Evolutionary conservation across 1,140 invertebrate genomes (phyloP).

Genomic region (Drosophila sp.): DNA sequence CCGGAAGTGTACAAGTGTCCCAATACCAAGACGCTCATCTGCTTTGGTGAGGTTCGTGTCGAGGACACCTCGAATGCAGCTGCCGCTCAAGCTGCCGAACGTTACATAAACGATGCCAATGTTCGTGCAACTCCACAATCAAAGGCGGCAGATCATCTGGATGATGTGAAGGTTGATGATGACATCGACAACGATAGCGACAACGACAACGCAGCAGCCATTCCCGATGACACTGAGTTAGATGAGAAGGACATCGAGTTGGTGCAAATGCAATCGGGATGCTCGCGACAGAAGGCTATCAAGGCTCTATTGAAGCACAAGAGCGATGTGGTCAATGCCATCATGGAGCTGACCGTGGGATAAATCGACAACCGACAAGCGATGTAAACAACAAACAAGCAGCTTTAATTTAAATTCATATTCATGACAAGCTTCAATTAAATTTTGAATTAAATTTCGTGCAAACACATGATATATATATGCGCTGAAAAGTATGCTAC

Average conservation of each 20-base stretch:
- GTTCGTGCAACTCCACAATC: background rate
- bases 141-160: background rate
- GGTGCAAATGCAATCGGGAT: slow-evolving; percentile 62
- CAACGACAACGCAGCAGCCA: slow-evolving; percentile 13
- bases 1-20: slow-evolving; percentile 58
- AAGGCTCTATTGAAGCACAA: slow-evolving; percentile 57
- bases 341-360: slow-evolving; percentile 62
- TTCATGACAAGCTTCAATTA: background rate
- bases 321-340: slow-evolving; percentile 70
- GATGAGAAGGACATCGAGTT: slow-evolving; percentile 68
- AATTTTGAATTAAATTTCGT: slow-evolving; percentile 1
- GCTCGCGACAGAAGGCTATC: slow-evolving; percentile 57
- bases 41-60: slow-evolving; percentile 53
- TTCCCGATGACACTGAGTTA: slow-evolving; percentile 7
- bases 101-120: slow-evolving; percentile 18
- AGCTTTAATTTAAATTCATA: background rate
- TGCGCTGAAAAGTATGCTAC: background rate
- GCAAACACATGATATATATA: background rate
- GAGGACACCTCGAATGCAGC: slow-evolving; percentile 54
- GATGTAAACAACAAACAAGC: background rate
- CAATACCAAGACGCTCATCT: slow-evolving; percentile 49
- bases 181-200: background rate
- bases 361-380: background rate
- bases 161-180: background rate
- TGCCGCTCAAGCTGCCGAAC: slow-evolving; percentile 47